Conservation (phyloP, 1,140 invertebrate genomes). For the Papilio polyxenes region DNA sequence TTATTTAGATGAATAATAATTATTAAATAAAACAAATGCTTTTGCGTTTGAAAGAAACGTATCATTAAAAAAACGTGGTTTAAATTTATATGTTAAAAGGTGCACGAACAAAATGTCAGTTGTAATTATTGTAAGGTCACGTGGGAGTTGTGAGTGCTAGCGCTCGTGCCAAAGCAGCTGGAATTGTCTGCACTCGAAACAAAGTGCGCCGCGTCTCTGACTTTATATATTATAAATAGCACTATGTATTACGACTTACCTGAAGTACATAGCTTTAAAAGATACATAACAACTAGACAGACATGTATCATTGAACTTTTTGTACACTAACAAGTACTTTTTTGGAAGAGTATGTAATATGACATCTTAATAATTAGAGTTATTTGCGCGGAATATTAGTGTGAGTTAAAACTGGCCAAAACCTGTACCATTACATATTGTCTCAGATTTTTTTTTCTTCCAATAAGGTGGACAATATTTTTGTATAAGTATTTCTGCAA, state of each 20-base stretch:
- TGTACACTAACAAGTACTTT: not conserved
- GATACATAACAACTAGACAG: not conserved
- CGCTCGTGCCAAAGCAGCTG: conserved; percentile 16
- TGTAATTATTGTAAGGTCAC: conserved; percentile 16
- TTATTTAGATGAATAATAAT: too few species aligned
- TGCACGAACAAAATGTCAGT: not conserved
- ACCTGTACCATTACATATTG: too few species aligned
- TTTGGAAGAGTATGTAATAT: too few species aligned
- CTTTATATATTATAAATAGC: conserved; percentile 9
- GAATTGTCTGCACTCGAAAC: conserved; percentile 3
- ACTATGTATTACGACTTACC: not conserved
- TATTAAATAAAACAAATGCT: too few species aligned
- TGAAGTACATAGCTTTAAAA: not conserved
- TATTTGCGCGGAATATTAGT: too few species aligned
- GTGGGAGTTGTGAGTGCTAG: not conserved
- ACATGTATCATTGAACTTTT: not conserved
- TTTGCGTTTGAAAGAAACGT: not conserved
- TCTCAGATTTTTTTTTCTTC: too few species aligned
- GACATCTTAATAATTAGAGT: too few species aligned
- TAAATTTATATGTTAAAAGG: not conserved
- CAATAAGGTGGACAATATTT: too few species aligned
- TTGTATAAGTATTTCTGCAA: too few species aligned
- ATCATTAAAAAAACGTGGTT: not conserved
- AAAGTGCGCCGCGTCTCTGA: not conserved
- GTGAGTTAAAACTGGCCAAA: too few species aligned